Percentiles rank a stretch among this genome's conserved stretches.
Evolutionary conservation across 1,140 invertebrate genomes (phyloP).

Genomic region (Drosophila pectinifera): DNA sequence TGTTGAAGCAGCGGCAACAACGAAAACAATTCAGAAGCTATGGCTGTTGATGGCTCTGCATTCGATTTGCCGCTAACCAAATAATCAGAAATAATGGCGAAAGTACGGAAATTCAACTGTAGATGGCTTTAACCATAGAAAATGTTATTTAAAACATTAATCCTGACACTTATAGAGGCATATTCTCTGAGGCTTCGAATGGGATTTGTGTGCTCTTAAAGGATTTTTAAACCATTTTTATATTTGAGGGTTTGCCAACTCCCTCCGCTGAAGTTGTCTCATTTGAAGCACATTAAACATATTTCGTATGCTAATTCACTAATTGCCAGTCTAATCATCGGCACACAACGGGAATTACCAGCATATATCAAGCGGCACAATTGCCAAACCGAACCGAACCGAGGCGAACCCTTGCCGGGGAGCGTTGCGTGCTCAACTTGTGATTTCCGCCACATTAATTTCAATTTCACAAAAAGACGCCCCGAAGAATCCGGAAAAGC

Average conservation of each 20-base stretch:
- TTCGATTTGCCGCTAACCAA: slow-evolving; percentile 28
- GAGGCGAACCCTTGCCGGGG: slow-evolving; percentile 63
- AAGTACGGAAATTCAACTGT: background rate
- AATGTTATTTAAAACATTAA: background rate
- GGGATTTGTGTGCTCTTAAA: background rate
- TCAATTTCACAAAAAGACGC: slow-evolving; percentile 75
- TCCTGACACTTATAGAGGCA: no score
- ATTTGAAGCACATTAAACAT: slow-evolving; percentile 48
- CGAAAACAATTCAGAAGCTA: slow-evolving; percentile 35
- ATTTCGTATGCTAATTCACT: slow-evolving; percentile 68
- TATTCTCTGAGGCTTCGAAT: background rate
- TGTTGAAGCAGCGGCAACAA: slow-evolving; percentile 29
- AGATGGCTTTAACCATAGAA: no score
- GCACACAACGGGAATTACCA: slow-evolving; percentile 67
- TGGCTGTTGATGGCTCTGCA: slow-evolving; percentile 17
- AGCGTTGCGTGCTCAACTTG: slow-evolving; percentile 77
- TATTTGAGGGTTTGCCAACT: background rate
- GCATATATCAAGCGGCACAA: slow-evolving; percentile 74
- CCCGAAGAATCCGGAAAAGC: slow-evolving; percentile 29
- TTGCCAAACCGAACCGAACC: slow-evolving; percentile 19
- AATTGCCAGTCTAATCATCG: slow-evolving; percentile 74
- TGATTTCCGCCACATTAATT: slow-evolving; percentile 83
- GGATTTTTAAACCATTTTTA: background rate
- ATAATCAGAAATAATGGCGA: slow-evolving; percentile 10
- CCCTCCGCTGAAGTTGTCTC: background rate